Evolutionary conservation across 1,140 invertebrate species (phyloP), one percentile per base, ranked within the genome.

Genomic region (Coelopa frigida): DNA sequence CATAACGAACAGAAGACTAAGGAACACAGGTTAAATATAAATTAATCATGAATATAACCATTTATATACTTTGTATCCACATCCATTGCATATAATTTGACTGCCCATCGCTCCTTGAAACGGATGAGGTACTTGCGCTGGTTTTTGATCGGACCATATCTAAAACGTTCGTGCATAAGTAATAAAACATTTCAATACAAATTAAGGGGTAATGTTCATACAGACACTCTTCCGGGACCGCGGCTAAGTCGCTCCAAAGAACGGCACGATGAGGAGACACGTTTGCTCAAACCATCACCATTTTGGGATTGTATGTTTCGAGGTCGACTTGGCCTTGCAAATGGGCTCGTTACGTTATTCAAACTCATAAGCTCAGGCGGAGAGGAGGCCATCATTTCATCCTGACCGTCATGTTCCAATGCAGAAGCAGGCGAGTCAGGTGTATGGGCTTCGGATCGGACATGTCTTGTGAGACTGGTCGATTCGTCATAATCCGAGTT

Each of bases 61-160:
- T 10, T n/a, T 10, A 10, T 31, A n/a, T n/a, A n/a, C n/a, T n/a
- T n/a, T 89, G 66, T 79, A 80, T 14, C 79, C 79, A 72, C 89
- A 93, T 22, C 79, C 77, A 20, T 81, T 83, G 67, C 90, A 94
- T 48, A 84, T 78, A 27, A 91, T 76, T 61, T 91, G 84, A 56
- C 84, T 88, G 49, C 88, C 88, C 44, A 91, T 74, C n/a, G 88
- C 80, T 8, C 89, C 89, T 52, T 78, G 77, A 58, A 87, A 87
- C 5, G 85, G 85, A 71, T 82, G 78, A 3, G 70, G 64, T 41
- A 68, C 58, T 47, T 70, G 71, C 51, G 71, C 71, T 21, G 70
- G 64, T 49, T 72, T 70, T 48, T 73, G 72, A 22, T 72, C 74
- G 0, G 61, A 63, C 64, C 64, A 68, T 21, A 53, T 53, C 51